Base-by-base conservation (phyloP, 2,113 vertebrate genomes). In the Phycodurus eques region DNA sequence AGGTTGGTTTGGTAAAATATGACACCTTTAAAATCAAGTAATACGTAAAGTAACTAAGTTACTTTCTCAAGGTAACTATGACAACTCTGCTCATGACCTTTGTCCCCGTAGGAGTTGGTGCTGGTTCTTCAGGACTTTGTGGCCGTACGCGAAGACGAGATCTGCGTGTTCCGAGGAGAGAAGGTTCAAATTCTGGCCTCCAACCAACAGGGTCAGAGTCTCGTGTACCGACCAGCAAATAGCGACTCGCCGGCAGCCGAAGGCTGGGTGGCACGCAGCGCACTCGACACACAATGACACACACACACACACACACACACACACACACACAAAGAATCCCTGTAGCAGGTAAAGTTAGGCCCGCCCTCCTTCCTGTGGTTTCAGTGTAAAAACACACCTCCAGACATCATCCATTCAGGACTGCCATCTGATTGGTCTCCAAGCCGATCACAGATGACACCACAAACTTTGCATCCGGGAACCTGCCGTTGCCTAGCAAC, bases 181-280 rank as follows among this genome's bases (percentile, higher is more conserved):
- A 93, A 94, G 86, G 97, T 99, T 72, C 98, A 99, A 92, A 94
- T 99, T 80, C 94, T 99, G 82, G 94, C 96, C 43, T 84, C 96
- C 90, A 98, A 99, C 91, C 98, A 99, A 93, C 98, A 99, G 91
- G 98, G 96, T 79, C 97, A 98, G 95, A 96, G 95, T 90, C 93
- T 99, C 91, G 98, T 99, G 60, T 97, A 96, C 91, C 93, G 98
- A 80, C 96, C 98, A 0, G 96, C 96, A 68, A 97, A 95, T 0
- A 94, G 95, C 77, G 94, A 94, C 47, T 98, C 96, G 2, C 96
- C 97, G 0, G 96, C 98, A 0, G 98, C 98, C 1, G 96, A 99
- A 89, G 98, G 98, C 93, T 99, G 98, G 98, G 96, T 99, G 75
- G 94, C 97, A 0, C 95, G 98, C 82, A 95, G 88, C 79, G 93